Conservation (phyloP, 92 coral and sea anemone genomes). For the Zoanthus gigantus region DNA sequence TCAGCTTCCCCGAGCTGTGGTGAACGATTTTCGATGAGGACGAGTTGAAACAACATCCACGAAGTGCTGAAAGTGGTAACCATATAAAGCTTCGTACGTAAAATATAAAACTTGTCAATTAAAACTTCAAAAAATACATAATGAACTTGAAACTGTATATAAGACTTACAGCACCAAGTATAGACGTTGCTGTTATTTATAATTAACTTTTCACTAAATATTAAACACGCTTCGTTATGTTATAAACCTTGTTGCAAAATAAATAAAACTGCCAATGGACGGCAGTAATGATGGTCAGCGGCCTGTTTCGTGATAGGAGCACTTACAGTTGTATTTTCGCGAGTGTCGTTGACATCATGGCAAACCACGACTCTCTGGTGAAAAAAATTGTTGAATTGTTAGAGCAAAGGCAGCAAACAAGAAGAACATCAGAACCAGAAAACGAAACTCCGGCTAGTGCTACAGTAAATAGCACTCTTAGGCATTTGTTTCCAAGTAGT, state of each 20-base stretch:
- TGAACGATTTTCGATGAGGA: too few relatives aligned
- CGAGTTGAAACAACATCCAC: too few relatives aligned
- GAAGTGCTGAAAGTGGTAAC: too few relatives aligned
- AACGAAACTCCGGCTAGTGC: neutral
- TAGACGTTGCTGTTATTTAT: neutral
- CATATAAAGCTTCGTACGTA: too few relatives aligned
- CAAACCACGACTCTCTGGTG: neutral
- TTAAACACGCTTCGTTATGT: neutral
- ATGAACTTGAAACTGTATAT: neutral
- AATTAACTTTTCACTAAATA: neutral
- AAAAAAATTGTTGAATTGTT: neutral
- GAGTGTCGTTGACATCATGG: neutral
- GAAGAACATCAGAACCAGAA: neutral
- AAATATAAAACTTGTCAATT: too few relatives aligned
- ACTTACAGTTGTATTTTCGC: neutral
- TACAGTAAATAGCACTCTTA: neutral
- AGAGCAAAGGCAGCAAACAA: neutral
- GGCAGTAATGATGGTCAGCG: slow-evolving; percentile 9
- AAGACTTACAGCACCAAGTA: neutral
- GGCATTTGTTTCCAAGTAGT: neutral
- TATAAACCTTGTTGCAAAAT: slow-evolving; percentile 4
- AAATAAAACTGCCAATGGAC: slow-evolving; percentile 1
- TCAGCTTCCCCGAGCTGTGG: too few relatives aligned
- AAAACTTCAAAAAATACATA: neutral
- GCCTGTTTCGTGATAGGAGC: neutral